Conservation (phyloP, 2,113 vertebrate genomes). For the Hemicordylus capensis region DNA sequence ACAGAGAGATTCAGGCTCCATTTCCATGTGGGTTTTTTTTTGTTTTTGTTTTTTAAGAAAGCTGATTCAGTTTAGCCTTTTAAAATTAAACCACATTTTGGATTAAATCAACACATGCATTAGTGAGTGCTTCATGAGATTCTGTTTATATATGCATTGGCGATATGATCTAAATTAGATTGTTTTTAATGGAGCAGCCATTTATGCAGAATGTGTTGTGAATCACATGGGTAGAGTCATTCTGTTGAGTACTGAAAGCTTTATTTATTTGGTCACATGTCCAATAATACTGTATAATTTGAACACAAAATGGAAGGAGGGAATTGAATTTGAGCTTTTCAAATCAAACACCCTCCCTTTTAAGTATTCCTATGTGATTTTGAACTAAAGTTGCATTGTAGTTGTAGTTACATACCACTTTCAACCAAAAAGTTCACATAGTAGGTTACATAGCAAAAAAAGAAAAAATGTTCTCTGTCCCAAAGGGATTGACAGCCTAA, state of each 20-base stretch:
- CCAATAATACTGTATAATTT: constrained; percentile 64
- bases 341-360: constrained; percentile 38
- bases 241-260: constrained; percentile 28
- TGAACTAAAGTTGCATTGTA: too few species aligned
- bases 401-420: too few species aligned
- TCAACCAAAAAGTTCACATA: too few species aligned
- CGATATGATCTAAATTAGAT: constrained; percentile 47
- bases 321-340: constrained; percentile 51
- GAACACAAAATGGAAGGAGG: constrained; percentile 50
- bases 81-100: constrained; percentile 58
- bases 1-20: constrained; percentile 17
- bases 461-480: too few species aligned
- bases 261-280: constrained; percentile 45
- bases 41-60: background rate
- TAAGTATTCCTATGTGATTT: too few species aligned
- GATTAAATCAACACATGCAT: constrained; percentile 42
- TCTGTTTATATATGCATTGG: constrained; percentile 10
- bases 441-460: too few species aligned
- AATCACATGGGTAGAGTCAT: constrained; percentile 32
- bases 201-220: constrained; percentile 36
- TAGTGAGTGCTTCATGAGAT: constrained; percentile 44
- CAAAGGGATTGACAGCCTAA: too few species aligned
- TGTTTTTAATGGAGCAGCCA: constrained; percentile 39
- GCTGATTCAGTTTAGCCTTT: constrained; percentile 32
- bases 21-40: constrained; percentile 18